Evolutionary conservation across 2,888 invertebrate species (phyloP).

Genomic region (Drosophila suboccidentalis): DNA sequence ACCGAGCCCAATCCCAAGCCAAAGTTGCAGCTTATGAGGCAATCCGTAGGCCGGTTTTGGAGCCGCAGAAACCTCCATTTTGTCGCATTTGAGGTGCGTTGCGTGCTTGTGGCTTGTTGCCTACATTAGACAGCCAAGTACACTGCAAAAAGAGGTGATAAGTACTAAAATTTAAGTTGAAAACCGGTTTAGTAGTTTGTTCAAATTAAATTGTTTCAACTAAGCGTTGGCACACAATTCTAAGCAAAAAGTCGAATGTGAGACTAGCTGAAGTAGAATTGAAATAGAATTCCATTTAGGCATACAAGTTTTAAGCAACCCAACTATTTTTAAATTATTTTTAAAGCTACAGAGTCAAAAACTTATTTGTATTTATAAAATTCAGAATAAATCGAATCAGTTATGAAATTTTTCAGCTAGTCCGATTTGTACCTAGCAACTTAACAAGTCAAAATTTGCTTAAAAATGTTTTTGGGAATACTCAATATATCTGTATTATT

Average conservation of each 20-base stretch:
- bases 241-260: no score
- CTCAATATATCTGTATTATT: no score
- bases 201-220: constrained; percentile 3
- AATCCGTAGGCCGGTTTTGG: constrained; percentile 42
- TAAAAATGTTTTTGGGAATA: no score
- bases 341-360: no score
- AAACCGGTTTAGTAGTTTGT: constrained; percentile 4
- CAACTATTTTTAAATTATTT: neutral
- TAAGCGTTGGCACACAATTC: constrained; percentile 5
- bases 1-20: constrained; percentile 14
- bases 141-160: constrained; percentile 9
- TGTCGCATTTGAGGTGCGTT: constrained; percentile 12
- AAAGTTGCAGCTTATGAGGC: constrained; percentile 28
- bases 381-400: no score
- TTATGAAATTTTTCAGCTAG: no score
- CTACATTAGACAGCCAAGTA: constrained; percentile 25
- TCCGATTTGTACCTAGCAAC: no score
- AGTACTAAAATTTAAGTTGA: neutral
- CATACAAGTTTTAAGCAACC: neutral
- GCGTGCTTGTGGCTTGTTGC: constrained; percentile 9
- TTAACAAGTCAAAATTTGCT: no score
- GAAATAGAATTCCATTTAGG: neutral
- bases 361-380: no score
- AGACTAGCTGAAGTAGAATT: no score
- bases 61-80: constrained; percentile 31